phyloP scores from a whole-genome alignment of 2,113 vertebrate genomes.

The Pleuronectes platessa region DNA sequence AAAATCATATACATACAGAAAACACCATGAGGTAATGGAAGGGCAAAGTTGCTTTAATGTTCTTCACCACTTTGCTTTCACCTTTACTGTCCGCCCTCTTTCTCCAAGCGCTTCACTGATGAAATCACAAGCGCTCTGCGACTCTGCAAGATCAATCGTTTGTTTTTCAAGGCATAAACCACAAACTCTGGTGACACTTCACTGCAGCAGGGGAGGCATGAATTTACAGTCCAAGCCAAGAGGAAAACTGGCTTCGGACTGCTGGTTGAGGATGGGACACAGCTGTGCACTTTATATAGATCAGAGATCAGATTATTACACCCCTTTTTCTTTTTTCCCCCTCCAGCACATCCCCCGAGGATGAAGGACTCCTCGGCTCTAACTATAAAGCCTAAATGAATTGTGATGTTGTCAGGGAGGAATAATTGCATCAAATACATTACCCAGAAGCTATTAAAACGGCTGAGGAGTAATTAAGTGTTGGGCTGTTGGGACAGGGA shows the following conservation, averaged over 20 bases:
- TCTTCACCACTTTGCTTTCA: slow-evolving; percentile 38
- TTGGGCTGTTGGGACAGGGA: slow-evolving; percentile 50
- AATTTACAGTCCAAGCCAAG: slow-evolving; percentile 57
- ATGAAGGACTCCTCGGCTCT: slow-evolving; percentile 55
- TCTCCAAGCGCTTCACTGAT: slow-evolving; percentile 28
- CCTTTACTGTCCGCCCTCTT: slow-evolving; percentile 33
- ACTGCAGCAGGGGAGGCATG: slow-evolving; percentile 34
- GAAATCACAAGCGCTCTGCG: slow-evolving; percentile 28
- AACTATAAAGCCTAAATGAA: slow-evolving; percentile 70
- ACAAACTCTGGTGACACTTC: slow-evolving; percentile 51
- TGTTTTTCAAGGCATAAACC: slow-evolving; percentile 68
- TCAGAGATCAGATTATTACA: slow-evolving; percentile 43
- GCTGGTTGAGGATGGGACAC: slow-evolving; percentile 31
- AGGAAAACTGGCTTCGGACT: slow-evolving; percentile 31
- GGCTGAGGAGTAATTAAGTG: slow-evolving; percentile 69
- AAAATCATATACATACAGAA: slow-evolving; percentile 10
- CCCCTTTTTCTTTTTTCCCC: background rate
- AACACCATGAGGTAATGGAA: slow-evolving; percentile 3
- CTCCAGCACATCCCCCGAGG: slow-evolving; percentile 20
- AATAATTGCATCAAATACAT: slow-evolving; percentile 76
- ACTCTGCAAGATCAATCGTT: slow-evolving; percentile 50
- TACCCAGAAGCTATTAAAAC: slow-evolving; percentile 68
- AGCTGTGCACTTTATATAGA: slow-evolving; percentile 45
- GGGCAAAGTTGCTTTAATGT: slow-evolving; percentile 11
- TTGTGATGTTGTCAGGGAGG: slow-evolving; percentile 68